phyloP scores from a whole-genome alignment of 1,140 invertebrate genomes.

The Papilio polytes region DNA sequence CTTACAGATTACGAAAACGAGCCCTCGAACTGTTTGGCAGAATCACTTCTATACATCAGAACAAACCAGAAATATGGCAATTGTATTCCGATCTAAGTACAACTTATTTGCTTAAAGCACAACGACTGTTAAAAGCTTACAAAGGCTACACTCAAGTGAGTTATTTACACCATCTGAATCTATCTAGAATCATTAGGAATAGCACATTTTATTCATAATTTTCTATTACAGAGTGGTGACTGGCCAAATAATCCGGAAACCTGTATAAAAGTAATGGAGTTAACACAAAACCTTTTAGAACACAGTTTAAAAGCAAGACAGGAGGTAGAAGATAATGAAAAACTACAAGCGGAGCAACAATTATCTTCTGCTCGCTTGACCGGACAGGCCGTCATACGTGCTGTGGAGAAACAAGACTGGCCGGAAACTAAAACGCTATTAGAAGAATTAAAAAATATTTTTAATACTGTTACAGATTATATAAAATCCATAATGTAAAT shows the following conservation, averaged over 20 bases:
- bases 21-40: constrained; percentile 92
- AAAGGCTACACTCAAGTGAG: constrained; percentile 84
- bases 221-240: constrained; percentile 76
- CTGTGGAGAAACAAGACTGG: constrained; percentile 81
- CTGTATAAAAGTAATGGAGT: constrained; percentile 76
- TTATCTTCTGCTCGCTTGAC: constrained; percentile 86
- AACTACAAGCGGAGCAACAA: constrained; percentile 83
- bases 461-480: constrained; percentile 73
- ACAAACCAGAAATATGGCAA: constrained; percentile 90
- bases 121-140: constrained; percentile 87
- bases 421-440: constrained; percentile 64
- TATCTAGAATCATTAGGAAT: not conserved
- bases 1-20: constrained; percentile 84
- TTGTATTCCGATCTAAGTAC: constrained; percentile 90
- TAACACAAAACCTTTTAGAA: constrained; percentile 67
- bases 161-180: not conserved
- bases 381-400: constrained; percentile 83
- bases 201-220: not conserved
- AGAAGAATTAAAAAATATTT: constrained; percentile 61
- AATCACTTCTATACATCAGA: constrained; percentile 88
- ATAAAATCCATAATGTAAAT: constrained; percentile 75
- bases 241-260: constrained; percentile 86
- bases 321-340: constrained; percentile 84
- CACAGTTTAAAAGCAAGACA: constrained; percentile 69
- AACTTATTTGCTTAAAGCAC: constrained; percentile 85